Base-by-base conservation (phyloP, 2,888 invertebrate genomes). In the Hetaerina titia region DNA sequence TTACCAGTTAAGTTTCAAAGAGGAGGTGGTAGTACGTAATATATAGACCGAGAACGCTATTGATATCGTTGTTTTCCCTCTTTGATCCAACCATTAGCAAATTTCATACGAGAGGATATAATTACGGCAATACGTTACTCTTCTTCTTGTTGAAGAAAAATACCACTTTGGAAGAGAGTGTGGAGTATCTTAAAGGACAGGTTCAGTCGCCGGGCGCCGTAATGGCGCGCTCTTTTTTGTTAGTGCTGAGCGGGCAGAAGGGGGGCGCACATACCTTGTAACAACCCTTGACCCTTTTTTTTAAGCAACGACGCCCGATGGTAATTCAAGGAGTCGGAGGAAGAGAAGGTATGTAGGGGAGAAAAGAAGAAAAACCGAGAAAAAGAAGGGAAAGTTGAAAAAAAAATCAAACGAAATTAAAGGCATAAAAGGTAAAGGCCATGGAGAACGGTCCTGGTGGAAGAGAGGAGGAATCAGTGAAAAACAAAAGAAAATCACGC, bases 401-500 rank as follows among this genome's bases (percentile, higher is more conserved):
- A 81, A 69, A 92, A 69, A 92, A 92, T 9, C 64, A 69, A 90
- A 45, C 22, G 90, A 58, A 64, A 69, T 64, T 22, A 56, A 31
- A 92, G 69, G 22, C 19, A 92, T 45, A 56, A 92, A 92, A 69
- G 69, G 45, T 56, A 92, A 69, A 19, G 69, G 69, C 69, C 69
- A 56, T 19, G 90, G 58, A 31, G 45, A 58, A 56, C 45, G n/a
- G 92, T 69, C 64, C 92, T n/a, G 92, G n/a, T 31, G 81, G 69
- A 56, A n/a, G 11, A n/a, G 56, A 89, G 57, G 57, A 22, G 89
- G 69, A 31, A 74, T 92, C 69, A 64, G 92, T n/a, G 56, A 56
- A 92, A 92, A 92, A 92, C 92, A 92, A 92, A 69, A 92, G 92
- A 92, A 74, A 92, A 92, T 69, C 92, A 92, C 57, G 56, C 45